These are phyloP conservation scores for Oryzaephilus surinamensis DNA, from an alignment of 1,140 invertebrate species.

Conservation along the genomic window DNA sequence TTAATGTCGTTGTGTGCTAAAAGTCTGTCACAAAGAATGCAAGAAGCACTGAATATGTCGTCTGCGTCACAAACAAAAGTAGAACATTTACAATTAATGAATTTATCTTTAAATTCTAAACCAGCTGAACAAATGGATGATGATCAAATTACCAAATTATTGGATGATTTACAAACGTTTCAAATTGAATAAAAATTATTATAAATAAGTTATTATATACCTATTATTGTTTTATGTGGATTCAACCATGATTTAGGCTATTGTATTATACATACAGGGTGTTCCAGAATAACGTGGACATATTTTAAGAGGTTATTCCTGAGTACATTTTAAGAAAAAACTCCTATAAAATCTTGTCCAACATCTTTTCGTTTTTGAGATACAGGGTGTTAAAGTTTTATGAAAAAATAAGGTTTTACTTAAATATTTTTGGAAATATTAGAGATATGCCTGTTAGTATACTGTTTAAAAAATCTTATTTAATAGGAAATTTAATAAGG, in stretches of 20 bases:
- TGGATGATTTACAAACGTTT: constrained; percentile 25
- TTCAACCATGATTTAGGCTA: neutral
- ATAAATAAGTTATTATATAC: neutral
- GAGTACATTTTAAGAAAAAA: too few relatives aligned
- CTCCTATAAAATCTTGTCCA: too few relatives aligned
- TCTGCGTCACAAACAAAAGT: constrained; percentile 21
- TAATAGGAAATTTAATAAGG: too few relatives aligned
- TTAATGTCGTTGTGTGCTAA: constrained; percentile 24
- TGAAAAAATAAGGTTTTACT: too few relatives aligned
- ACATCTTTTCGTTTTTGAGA: too few relatives aligned
- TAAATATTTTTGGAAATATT: too few relatives aligned
- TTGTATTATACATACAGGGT: constrained; percentile 10
- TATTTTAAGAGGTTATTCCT: too few relatives aligned
- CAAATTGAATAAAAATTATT: constrained; percentile 16
- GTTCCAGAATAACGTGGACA: too few relatives aligned
- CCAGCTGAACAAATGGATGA: constrained; percentile 17
- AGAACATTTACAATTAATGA: constrained; percentile 28
- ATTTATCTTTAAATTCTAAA: constrained; percentile 24
- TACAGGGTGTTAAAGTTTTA: too few relatives aligned
- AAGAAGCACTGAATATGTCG: constrained; percentile 17
- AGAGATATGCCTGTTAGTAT: too few relatives aligned
- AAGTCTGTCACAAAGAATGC: constrained; percentile 13
- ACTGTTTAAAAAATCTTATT: too few relatives aligned
- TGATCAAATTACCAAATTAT: constrained; percentile 28
- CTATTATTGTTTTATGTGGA: neutral